Conservation (phyloP, 1,140 invertebrate species). For the Leptopilina clavipes region DNA sequence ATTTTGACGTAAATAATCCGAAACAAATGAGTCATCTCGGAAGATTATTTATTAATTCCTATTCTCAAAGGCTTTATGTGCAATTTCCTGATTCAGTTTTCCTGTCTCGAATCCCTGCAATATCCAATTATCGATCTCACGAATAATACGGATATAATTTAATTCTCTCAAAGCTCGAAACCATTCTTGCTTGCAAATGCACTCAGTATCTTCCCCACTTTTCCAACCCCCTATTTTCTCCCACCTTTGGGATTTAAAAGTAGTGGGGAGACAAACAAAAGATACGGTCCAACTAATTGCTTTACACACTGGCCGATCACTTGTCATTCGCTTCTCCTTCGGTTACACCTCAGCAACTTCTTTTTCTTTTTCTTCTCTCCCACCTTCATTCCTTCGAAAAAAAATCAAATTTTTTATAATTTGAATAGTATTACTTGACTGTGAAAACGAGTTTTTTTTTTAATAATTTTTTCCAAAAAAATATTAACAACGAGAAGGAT, state of each 20-base stretch:
- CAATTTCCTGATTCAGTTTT: slow-evolving; percentile 16
- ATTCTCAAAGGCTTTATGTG: slow-evolving; percentile 1
- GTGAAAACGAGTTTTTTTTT: too few relatives aligned
- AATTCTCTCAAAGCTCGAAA: slow-evolving; percentile 30
- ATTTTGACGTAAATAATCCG: too few relatives aligned
- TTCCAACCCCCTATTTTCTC: slow-evolving; percentile 14
- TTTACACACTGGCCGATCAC: slow-evolving; percentile 43
- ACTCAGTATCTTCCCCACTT: background rate
- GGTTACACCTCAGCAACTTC: background rate
- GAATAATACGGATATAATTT: slow-evolving; percentile 33
- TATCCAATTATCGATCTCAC: slow-evolving; percentile 19
- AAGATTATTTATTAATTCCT: slow-evolving; percentile 26
- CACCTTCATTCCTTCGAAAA: background rate
- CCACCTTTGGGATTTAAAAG: background rate
- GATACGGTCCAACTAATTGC: slow-evolving; percentile 46
- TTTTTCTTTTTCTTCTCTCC: too few relatives aligned
- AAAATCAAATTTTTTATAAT: background rate
- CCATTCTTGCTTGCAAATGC: slow-evolving; percentile 29
- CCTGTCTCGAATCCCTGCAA: background rate
- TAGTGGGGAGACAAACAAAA: slow-evolving; percentile 27
- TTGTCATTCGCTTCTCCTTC: slow-evolving; percentile 43
- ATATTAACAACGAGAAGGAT: too few relatives aligned
- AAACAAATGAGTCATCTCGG: background rate
- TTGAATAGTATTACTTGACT: too few relatives aligned
- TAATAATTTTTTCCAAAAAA: too few relatives aligned